Base-by-base conservation (phyloP, 2,797 vertebrate genomes). In the Sebastes minor region DNA sequence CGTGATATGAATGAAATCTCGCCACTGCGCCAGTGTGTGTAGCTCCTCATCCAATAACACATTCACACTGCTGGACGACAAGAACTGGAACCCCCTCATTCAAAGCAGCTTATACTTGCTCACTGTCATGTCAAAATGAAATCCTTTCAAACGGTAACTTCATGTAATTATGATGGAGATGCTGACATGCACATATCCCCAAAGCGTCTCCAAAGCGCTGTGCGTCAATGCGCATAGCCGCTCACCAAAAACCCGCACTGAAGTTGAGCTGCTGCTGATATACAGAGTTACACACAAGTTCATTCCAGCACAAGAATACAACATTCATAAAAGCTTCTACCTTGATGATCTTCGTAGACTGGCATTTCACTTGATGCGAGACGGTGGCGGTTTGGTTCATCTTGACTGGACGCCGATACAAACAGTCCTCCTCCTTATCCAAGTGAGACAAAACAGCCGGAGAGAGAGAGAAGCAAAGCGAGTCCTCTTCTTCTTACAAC, bases 311-410 rank as follows among this genome's bases (percentile, higher is more conserved):
- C 42, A 2, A 18, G 14, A 3, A n/a, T 0, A 53, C 16, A 7
- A 7, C 8, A 7, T 4, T 3, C 13, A 1, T 1, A 2, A 1
- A 1, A 33, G 35, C 86, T 81, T 95, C 0, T 46, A 99, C 98
- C 97, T 97, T 97, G 87, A 97, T 96, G 66, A 90, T 81, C 88
- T 97, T 97, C 4, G 97, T 92, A 27, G 97, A 94, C 81, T 97
- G 97, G 87, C 97, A 98, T 90, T 97, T 97, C 56, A 97, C 96
- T 76, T 98, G 97, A 86, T 98, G 98, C 85, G 98, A 98, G 57
- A 98, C 97, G 55, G 94, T 95, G 80, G 97, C 97, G 53, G 98
- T 98, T 93, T 99, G 98, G 94, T 99, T 98, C 97, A 99, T 99
- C 71, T 85, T 97, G 95, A 46, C 42, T 46, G 92, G 91, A 91